These are phyloP conservation scores for Orientallactaga bullata DNA, from an alignment of 2,113 vertebrate genomes.

Conservation along the genomic window DNA sequence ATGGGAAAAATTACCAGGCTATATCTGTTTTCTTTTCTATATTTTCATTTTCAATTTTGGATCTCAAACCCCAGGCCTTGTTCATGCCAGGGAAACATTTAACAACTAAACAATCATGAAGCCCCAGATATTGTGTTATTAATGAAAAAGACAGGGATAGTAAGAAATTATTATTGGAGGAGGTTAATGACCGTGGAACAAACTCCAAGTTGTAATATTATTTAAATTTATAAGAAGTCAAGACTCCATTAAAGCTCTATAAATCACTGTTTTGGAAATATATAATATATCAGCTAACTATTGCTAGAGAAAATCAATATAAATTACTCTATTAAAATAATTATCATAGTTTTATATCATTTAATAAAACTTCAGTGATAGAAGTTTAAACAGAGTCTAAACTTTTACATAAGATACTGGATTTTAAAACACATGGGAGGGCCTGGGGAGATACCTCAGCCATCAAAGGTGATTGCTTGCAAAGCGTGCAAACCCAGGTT, in stretches of 20 bases:
- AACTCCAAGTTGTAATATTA: not conserved
- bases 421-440: slow-evolving; percentile 43
- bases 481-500: too few relatives aligned
- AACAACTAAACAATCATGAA: not conserved
- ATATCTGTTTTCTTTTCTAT: not conserved
- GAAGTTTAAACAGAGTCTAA: not conserved
- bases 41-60: not conserved
- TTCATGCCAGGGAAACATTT: not conserved
- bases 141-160: not conserved
- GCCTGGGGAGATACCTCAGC: too few relatives aligned
- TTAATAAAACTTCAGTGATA: not conserved
- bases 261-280: slow-evolving; percentile 33
- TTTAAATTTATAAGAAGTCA: slow-evolving; percentile 32
- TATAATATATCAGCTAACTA: not conserved
- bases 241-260: not conserved
- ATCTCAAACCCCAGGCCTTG: not conserved
- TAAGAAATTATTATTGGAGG: not conserved
- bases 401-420: not conserved
- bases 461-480: too few relatives aligned
- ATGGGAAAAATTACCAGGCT: not conserved
- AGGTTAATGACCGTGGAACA: not conserved
- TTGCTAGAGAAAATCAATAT: slow-evolving; percentile 35
- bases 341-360: slow-evolving; percentile 47
- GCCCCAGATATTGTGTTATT: not conserved
- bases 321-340: not conserved